Conservation (phyloP, 2,797 vertebrate genomes). For the Petrocephalus sullivani region DNA sequence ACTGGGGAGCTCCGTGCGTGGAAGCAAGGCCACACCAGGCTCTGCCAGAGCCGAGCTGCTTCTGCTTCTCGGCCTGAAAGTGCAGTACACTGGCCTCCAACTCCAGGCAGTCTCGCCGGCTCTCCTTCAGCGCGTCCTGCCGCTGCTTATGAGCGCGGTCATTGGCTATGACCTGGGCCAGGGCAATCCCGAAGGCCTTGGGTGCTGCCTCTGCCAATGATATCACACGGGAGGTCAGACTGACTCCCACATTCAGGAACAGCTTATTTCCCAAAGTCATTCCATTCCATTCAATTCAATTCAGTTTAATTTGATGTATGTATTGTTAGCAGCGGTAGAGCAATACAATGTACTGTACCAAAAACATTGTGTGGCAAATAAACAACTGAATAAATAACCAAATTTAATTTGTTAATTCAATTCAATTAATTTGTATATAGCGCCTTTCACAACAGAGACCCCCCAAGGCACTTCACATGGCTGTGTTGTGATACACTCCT, state of each 20-base stretch:
- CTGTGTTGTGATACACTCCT: background rate
- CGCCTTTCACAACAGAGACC: background rate
- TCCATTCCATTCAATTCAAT: background rate
- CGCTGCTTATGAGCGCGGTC: constrained; percentile 66
- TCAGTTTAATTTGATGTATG: background rate
- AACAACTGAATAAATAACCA: no score
- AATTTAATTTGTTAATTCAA: background rate
- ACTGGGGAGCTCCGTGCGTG: background rate
- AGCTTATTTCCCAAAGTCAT: background rate
- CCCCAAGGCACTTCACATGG: background rate
- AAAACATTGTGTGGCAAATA: no score
- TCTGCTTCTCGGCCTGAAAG: constrained; percentile 68
- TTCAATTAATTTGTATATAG: background rate
- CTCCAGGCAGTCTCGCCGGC: constrained; percentile 71
- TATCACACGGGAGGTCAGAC: background rate
- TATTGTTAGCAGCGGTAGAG: no score
- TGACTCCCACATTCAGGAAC: background rate
- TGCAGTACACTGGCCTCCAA: constrained; percentile 69
- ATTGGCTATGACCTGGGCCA: constrained; percentile 74
- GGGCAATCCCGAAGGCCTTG: constrained; percentile 76
- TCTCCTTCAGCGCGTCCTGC: constrained; percentile 69
- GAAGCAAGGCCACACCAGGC: background rate
- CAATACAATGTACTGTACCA: no score
- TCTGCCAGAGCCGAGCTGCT: constrained; percentile 24
- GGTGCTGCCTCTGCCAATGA: constrained; percentile 57